Base-by-base conservation (phyloP, 1,140 invertebrate genomes). In the Venturia canescens region DNA sequence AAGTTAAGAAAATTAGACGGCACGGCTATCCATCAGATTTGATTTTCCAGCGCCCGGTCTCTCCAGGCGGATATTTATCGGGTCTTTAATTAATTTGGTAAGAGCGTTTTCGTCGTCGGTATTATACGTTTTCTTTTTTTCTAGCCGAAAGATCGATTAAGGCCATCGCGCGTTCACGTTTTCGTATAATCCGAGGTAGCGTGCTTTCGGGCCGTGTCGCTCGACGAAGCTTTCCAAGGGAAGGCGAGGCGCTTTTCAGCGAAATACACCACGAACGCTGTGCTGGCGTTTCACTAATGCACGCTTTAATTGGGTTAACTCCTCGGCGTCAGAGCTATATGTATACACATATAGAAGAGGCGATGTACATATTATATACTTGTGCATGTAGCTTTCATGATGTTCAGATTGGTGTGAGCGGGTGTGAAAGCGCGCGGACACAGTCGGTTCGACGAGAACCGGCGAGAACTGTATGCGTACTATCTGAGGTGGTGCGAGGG, bases 231-330 rank as follows among this genome's bases (percentile, higher is more conserved):
- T 69, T 69, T 69, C 29, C 29, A 13, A 31, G 66, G 15, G 66
- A 69, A 69, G 66, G 29, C 15, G 27, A 31, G 27, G 38, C n/a
- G 23, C 71, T 74, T 74, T 74, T 26, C 44, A 74, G 48, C 71
- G 48, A 74, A 69, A 27, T 74, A 74, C 71, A 23, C 71, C 31
- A 50, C 26, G 71, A 74, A 18, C 34, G 44, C 71, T 53, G 48
- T 29, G 71, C 71, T 74, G 71, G 71, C 71, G 71, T 74, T 77
- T 82, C 81, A 76, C 79, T 87, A 87, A 87, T 87, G 84, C 84
- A 86, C 80, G 82, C 84, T 83, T 87, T 86, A 87, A 87, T 87
- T 83, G 80, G 80, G 85, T 87, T 87, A 87, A 80, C 80, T 82
- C 76, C 66, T 81, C 82, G 44, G 74, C 26, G 53, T 79, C 44